Percentiles rank a stretch among this genome's conserved stretches.
phyloP scores from a whole-genome alignment of 2,113 vertebrate genomes.

The Ahaetulla prasina region DNA sequence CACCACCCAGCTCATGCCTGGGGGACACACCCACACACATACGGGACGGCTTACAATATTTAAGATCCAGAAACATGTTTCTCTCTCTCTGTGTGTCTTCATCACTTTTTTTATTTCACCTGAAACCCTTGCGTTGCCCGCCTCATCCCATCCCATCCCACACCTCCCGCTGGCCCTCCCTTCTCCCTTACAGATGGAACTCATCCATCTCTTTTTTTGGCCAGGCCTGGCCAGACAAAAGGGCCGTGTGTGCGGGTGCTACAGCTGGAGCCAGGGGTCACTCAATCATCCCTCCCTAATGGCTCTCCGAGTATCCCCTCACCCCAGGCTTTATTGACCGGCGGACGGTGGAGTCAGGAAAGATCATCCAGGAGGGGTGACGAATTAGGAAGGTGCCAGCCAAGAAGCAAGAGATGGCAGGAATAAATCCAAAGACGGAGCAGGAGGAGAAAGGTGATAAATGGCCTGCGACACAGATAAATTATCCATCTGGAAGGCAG shows the following conservation, averaged over 20 bases:
- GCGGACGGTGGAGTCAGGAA: slow-evolving; percentile 44
- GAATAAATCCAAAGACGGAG: slow-evolving; percentile 20
- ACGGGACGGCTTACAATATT: not conserved
- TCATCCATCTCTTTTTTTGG: slow-evolving; percentile 63
- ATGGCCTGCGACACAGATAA: slow-evolving; percentile 64
- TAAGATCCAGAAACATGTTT: slow-evolving; percentile 19
- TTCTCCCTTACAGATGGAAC: slow-evolving; percentile 48
- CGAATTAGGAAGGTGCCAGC: not conserved
- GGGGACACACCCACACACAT: too few species aligned
- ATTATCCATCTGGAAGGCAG: slow-evolving; percentile 62
- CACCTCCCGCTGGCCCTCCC: slow-evolving; percentile 14
- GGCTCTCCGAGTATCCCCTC: slow-evolving; percentile 60
- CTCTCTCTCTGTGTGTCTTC: not conserved
- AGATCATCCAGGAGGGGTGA: slow-evolving; percentile 13
- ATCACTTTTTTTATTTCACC: slow-evolving; percentile 46
- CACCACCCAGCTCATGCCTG: rapidly evolving
- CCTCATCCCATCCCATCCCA: not conserved
- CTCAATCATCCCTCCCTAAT: slow-evolving; percentile 67
- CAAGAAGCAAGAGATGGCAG: slow-evolving; percentile 31
- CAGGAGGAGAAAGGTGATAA: slow-evolving; percentile 46
- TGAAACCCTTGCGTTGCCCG: slow-evolving; percentile 2
- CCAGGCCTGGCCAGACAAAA: slow-evolving; percentile 59
- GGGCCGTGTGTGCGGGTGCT: slow-evolving; percentile 56
- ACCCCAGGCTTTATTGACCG: slow-evolving; percentile 51
- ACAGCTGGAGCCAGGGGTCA: slow-evolving; percentile 63